A percentile compares a stretch with the other conserved stretches of the same genome.
These are phyloP conservation scores for Sula dactylatra DNA, from an alignment of 2,113 vertebrate species.

Conservation along the genomic window DNA sequence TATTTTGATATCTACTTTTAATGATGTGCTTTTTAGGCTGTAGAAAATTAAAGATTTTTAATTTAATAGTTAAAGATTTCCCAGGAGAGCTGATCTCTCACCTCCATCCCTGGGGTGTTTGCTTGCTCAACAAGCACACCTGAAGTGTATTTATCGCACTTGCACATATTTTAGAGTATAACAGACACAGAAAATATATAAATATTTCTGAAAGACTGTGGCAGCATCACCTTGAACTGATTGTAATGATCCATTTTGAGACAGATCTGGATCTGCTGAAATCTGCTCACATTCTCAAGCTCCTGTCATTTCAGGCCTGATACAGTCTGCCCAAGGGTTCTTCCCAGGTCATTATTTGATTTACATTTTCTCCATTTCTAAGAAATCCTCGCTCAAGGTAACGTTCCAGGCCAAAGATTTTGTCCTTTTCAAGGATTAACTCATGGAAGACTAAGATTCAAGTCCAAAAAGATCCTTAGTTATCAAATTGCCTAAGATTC, in stretches of 20 bases:
- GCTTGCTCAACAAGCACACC: background rate
- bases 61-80: background rate
- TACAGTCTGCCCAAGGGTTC: background rate
- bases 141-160: background rate
- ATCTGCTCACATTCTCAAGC: background rate
- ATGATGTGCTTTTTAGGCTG: background rate
- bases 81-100: background rate
- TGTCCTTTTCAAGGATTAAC: background rate
- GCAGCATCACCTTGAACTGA: background rate
- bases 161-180: background rate
- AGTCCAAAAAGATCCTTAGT: background rate
- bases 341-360: background rate
- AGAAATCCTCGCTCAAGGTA: background rate
- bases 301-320: background rate
- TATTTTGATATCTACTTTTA: background rate
- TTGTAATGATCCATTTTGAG: background rate
- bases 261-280: background rate
- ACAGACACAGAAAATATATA: background rate
- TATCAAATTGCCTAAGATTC: background rate
- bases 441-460: background rate
- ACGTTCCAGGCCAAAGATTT: background rate
- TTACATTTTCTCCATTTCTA: background rate
- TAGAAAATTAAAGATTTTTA: background rate
- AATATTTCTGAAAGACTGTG: background rate
- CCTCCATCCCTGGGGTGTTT: background rate